phyloP scores from a whole-genome alignment of 2,888 invertebrate genomes.

The Drosophila kuntzei region DNA sequence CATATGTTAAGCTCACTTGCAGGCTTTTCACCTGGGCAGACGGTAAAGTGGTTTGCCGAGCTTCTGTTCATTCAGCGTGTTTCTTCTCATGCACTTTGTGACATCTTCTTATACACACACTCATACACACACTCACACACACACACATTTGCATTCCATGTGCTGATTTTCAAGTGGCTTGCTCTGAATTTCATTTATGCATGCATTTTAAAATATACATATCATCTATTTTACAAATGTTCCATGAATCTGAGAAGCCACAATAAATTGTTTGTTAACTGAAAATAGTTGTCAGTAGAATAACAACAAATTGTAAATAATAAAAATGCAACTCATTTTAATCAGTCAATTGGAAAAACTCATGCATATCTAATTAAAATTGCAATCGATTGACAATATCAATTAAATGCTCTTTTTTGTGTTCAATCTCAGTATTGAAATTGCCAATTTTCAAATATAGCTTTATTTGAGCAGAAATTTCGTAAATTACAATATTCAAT shows the following conservation, averaged over 20 bases:
- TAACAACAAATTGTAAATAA: slow-evolving; percentile 1
- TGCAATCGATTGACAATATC: not conserved
- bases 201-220: slow-evolving; percentile 26
- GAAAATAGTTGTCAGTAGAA: not conserved
- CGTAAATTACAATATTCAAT: not conserved
- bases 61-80: slow-evolving; percentile 33
- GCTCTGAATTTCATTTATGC: slow-evolving; percentile 14
- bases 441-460: not conserved
- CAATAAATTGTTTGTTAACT: not conserved
- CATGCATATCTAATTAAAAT: not conserved
- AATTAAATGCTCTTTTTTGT: not conserved
- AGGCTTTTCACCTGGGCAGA: slow-evolving; percentile 56
- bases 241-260: not conserved
- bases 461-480: not conserved
- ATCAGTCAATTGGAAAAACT: not conserved
- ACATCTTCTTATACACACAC: slow-evolving; percentile 33
- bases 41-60: slow-evolving; percentile 42
- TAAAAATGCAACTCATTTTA: not conserved
- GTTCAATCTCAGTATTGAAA: not conserved
- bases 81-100: slow-evolving; percentile 42
- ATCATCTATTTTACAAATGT: not conserved
- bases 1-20: slow-evolving; percentile 41
- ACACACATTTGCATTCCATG: not conserved
- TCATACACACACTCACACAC: not conserved
- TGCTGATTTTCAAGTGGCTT: slow-evolving; percentile 13